Base-by-base conservation (phyloP, 2,888 invertebrate species). In the Tenthredo scrophulariae region DNA sequence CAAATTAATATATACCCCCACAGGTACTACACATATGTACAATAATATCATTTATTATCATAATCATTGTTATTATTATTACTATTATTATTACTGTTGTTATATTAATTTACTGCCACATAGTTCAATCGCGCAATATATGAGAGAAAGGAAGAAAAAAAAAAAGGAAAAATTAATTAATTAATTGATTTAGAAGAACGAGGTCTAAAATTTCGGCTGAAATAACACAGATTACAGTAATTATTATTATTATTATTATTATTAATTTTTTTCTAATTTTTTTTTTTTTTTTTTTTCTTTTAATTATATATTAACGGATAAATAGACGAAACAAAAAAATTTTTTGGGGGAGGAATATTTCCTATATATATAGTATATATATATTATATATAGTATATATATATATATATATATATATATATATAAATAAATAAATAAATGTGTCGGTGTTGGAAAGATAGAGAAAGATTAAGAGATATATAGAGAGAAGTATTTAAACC, bases 291-390 rank as follows among this genome's bases (percentile, higher is more conserved):
- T 7, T 54, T 54, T 2, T 6, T 18, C 5, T 54, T n/a, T 54
- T n/a, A n/a, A n/a, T 2, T n/a, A 46, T 46, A 46, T 46, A 10
- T n/a, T 54, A n/a, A n/a, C n/a, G 54, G 6, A 54, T 54, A 7
- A 37, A 37, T 37, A 37, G 37, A 37, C 6, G 37, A 37, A 7
- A 37, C 6, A 37, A 7, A 37, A 37, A 7, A 37, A 33, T 37
- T 7, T 37, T 37, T 37, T 37, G 70, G 70, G 70, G 70, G 70
- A 70, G 70, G 70, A 70, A 70, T 70, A 70, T 70, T 70, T 70
- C 70, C 70, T 29, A 67, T 29, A 26, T 1, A 37, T 33, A 33
- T 33, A 33, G n/a, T 33, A 33, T 33, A 33, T 3, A 33, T 33
- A 33, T 33, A 33, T 4, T 33, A 4, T 4, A 33, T 33, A 33